Percentiles rank a stretch among this genome's conserved stretches.
Evolutionary conservation across 37 sponge, comb jelly and placozoan genomes (phyloP).

Genomic region (Theonella swinhoei): DNA sequence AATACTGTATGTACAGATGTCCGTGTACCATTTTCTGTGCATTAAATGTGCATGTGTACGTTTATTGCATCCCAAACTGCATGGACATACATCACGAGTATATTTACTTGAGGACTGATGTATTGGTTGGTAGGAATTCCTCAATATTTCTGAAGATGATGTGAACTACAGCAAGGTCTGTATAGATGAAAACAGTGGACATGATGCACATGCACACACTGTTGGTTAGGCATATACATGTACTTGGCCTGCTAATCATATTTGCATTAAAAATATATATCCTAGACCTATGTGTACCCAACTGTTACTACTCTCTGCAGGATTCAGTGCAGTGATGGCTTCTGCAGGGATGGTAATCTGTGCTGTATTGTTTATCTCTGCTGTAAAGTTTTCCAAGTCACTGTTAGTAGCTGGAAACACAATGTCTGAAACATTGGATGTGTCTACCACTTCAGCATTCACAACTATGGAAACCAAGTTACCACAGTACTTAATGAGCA

Average conservation of each 20-base stretch:
- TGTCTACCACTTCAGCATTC: not conserved
- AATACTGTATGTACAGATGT: not conserved
- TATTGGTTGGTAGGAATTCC: slow-evolving; percentile 21
- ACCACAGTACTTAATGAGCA: no score
- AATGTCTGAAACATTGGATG: not conserved
- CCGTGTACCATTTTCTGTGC: no score
- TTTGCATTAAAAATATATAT: no score
- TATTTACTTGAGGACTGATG: not conserved
- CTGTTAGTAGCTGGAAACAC: not conserved
- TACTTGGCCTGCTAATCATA: no score
- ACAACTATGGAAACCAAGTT: not conserved
- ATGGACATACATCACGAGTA: not conserved
- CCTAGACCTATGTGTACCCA: no score
- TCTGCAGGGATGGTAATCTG: slow-evolving; percentile 38
- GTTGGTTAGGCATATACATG: no score
- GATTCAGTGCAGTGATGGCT: not conserved
- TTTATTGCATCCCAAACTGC: not conserved
- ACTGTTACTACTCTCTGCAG: not conserved
- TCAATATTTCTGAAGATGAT: slow-evolving; percentile 49
- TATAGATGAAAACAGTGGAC: not conserved
- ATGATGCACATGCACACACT: not conserved
- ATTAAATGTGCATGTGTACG: not conserved
- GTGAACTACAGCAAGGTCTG: not conserved
- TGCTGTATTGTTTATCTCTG: slow-evolving; percentile 15
- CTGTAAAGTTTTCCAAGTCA: not conserved